Base-by-base conservation (phyloP, 1,140 invertebrate genomes). In the Drosophila punjabiensis region DNA sequence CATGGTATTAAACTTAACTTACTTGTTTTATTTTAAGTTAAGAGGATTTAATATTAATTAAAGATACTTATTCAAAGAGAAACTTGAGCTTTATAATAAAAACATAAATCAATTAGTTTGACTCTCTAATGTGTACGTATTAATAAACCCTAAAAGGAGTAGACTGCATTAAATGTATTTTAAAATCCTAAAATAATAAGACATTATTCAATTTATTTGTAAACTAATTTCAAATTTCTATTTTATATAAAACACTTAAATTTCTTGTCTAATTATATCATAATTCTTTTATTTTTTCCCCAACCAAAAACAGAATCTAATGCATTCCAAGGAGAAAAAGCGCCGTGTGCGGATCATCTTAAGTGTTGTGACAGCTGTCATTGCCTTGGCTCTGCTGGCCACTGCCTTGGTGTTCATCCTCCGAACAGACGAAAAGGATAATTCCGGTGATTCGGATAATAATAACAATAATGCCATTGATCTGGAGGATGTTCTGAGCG, bases 401-500 rank as follows among this genome's bases (percentile, higher is more conserved):
- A 81, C 77, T 14, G 76, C 79, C 35, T 48, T 93, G 14, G 66
- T 80, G 2, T 80, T 93, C 6, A 56, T 92, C 5, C 43, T 92
- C 5, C 65, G 65, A 2, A 66, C 69, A 1, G 78, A 73, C 16
- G 63, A 81, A 47, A 64, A 76, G 9, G 58, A 74, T 18, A 45
- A 30, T n/a, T 45, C 48, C 11, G 24, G 32, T 18, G 32, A 35
- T 33, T 52, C 75, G 0, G 64, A 65, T 37, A 50, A 59, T 16
- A 53, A 45, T 28, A 59, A 50, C 11, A 67, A 69, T 33, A 82
- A 88, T 67, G 89, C 74, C 43, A 86, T 93, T 7, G 52, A 92
- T 55, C 85, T 95, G 69, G 93, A 94, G 63, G 93, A 94, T 79
- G 84, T 94, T 47, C 74, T 95, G 9, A 82, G 74, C 3, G 94